Conservation (phyloP, 2,888 invertebrate species). For the Mimas tiliae region DNA sequence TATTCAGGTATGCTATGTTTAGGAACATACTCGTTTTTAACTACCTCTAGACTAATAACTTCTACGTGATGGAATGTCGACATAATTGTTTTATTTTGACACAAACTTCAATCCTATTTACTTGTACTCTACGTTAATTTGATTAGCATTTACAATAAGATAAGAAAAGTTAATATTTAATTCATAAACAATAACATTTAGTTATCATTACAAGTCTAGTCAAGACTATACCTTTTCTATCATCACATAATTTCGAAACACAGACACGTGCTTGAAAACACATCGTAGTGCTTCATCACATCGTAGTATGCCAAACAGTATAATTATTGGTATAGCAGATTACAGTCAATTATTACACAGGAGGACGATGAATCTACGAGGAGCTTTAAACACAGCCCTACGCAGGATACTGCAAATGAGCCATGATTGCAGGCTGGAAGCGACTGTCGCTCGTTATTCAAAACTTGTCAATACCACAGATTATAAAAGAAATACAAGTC, state of each 20-base stretch:
- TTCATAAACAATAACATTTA: background rate
- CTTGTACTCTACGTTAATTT: background rate
- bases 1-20: too few species aligned
- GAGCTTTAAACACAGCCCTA: constrained; percentile 3
- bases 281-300: background rate
- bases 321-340: background rate
- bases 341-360: constrained; percentile 6
- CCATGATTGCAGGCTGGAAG: background rate
- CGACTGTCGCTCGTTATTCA: background rate
- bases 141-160: background rate
- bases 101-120: constrained; percentile 1
- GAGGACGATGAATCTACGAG: constrained; percentile 2
- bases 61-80: background rate
- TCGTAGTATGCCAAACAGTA: background rate
- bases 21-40: background rate
- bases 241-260: background rate
- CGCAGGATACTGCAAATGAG: constrained; percentile 11
- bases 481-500: background rate
- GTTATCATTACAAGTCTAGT: background rate
- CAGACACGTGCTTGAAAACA: background rate
- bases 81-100: background rate
- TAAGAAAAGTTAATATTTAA: background rate
- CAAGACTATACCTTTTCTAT: too few species aligned
- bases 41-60: background rate
- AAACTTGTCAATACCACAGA: background rate